Conservation (phyloP, 2,797 vertebrate species). For the Peromyscus melanophrys region DNA sequence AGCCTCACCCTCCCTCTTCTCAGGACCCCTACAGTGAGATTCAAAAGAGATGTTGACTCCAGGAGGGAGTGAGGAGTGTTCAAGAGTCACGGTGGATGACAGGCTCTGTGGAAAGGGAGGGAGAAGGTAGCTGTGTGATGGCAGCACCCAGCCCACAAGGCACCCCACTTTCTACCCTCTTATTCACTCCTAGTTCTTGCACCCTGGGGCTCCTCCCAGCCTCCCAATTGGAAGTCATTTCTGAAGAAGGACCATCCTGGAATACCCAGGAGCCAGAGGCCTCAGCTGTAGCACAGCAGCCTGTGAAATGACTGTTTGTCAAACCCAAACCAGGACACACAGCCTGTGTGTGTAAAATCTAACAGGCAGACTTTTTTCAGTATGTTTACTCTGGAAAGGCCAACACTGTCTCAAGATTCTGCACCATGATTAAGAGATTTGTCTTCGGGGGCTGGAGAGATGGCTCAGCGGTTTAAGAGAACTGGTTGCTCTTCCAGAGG, state of each 20-base stretch:
- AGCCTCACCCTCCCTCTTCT: conserved; percentile 61
- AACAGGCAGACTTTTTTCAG: not conserved
- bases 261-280: not conserved
- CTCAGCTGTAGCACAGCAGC: not conserved
- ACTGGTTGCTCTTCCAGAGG: not conserved
- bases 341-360: not conserved
- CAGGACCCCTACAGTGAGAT: conserved; percentile 85
- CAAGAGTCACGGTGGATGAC: conserved; percentile 90
- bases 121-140: not conserved
- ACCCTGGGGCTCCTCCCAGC: not conserved
- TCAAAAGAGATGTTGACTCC: conserved; percentile 88
- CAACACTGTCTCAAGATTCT: not conserved
- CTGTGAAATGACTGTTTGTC: not conserved
- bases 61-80: conserved; percentile 87
- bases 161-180: not conserved
- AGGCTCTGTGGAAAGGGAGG: conserved; percentile 81
- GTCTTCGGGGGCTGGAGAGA: not conserved
- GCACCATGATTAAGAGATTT: not conserved
- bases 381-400: conserved; percentile 41
- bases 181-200: not conserved
- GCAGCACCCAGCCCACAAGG: not conserved
- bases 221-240: not conserved
- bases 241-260: not conserved
- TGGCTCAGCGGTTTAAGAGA: not conserved
- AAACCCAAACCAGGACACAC: not conserved